These are phyloP conservation scores for Agrilus biguttatus DNA, from an alignment of 2,888 invertebrate species.

Conservation along the genomic window DNA sequence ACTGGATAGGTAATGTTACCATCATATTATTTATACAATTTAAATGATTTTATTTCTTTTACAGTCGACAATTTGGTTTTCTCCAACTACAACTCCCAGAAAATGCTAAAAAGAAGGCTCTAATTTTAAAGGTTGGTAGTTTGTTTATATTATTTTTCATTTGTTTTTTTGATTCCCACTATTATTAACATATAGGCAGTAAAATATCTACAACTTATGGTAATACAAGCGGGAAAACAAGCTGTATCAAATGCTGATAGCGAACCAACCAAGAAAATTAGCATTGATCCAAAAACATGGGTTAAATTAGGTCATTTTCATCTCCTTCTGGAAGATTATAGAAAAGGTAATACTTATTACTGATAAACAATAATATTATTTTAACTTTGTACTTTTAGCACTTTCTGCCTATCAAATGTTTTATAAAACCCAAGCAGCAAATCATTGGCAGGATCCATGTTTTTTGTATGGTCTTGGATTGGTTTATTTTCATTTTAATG, in stretches of 20 bases:
- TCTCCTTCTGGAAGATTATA: conserved; percentile 80
- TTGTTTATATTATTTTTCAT: neutral
- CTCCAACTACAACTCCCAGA: conserved; percentile 67
- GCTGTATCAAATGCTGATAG: conserved; percentile 20
- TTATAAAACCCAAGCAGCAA: conserved; percentile 56
- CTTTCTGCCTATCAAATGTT: conserved; percentile 96
- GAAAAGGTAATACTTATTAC: conserved; percentile 57
- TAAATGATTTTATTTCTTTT: conserved; percentile 20
- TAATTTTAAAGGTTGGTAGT: conserved; percentile 54
- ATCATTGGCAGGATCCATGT: conserved; percentile 75
- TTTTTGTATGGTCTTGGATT: conserved; percentile 91
- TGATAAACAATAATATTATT: neutral
- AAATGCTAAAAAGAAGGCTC: conserved; percentile 63
- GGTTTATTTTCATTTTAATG: conserved; percentile 92
- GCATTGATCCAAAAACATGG: conserved; percentile 79
- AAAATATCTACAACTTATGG: conserved; percentile 71
- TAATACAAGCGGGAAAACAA: conserved; percentile 59
- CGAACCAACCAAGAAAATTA: conserved; percentile 43
- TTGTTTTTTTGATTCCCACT: conserved; percentile 1
- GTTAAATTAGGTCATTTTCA: conserved; percentile 94
- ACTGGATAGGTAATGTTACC: conserved; percentile 59
- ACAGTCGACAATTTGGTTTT: conserved; percentile 84
- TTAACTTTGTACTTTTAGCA: conserved; percentile 46
- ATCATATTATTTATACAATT: neutral
- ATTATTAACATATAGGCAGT: conserved; percentile 44